Base-by-base conservation (phyloP, 2,888 invertebrate species). In the Drosophila nigricruria region DNA sequence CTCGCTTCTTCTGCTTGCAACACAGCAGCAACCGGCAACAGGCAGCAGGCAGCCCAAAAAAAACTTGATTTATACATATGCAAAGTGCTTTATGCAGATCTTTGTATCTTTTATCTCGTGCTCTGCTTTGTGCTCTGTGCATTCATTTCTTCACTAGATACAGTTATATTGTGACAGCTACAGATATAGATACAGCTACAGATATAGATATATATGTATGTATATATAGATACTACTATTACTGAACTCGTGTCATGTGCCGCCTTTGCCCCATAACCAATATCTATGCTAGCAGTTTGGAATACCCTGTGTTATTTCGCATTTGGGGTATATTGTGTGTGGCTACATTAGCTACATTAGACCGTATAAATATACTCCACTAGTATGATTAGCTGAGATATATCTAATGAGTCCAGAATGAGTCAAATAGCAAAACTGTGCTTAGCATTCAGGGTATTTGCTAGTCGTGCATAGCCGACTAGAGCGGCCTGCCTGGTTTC, bases 61-160 rank as follows among this genome's bases (percentile, higher is more conserved):
- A 42, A 20, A 57, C 50, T 52, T 52, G 27, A 27, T 47, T 34
- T 54, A 25, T 66, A 25, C 53, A 57, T 57, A 69, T 67, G 47
- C 38, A 54, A 68, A 49, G 14, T 57, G 45, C 25, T 66, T 16
- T 52, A 47, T 52, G 52, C 8, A 23, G 32, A 20, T 54, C n/a
- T 40, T 45, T 36, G 47, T 16, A 25, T 45, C 18, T 65, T 43
- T 47, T 32, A 23, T 57, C 43, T 20, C n/a, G 30, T 45, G 61
- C 54, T 67, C 42, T 32, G 49, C 30, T 71, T 68, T 67, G 40
- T 43, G 57, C 40, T 12, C 59, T 54, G 74, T 63, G 80, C 77
- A 82, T 83, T 85, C 62, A 77, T 88, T 82, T 63, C 57, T 25
- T 76, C 67, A 82, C 82, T 69, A 79, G 79, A 53, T 66, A 79